Conservation (phyloP, 2,888 invertebrate genomes). For the Phyllotreta striolata region DNA sequence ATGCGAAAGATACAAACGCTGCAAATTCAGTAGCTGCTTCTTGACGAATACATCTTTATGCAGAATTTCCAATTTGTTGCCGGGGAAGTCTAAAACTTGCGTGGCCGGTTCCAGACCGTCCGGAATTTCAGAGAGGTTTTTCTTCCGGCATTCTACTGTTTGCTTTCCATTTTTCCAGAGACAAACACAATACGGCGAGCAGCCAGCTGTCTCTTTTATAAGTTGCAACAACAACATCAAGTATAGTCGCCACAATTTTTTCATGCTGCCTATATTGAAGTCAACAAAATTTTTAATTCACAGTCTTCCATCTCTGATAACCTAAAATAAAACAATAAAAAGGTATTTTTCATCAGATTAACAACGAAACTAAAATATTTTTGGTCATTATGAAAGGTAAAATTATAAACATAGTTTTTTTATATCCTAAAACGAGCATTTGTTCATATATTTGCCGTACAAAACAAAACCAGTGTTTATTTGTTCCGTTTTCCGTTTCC, state of each 20-base stretch:
- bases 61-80: conserved; percentile 81
- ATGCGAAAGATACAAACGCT: conserved; percentile 82
- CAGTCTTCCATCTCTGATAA: conserved; percentile 25
- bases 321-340: conserved; percentile 29
- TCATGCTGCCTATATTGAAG: conserved; percentile 33
- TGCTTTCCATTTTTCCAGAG: conserved; percentile 94
- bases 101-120: conserved; percentile 83
- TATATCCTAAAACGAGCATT: too few relatives aligned
- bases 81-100: conserved; percentile 86
- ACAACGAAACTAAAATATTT: neutral
- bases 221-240: conserved; percentile 37
- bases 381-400: too few relatives aligned
- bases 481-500: too few relatives aligned
- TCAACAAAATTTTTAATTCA: conserved; percentile 15
- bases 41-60: conserved; percentile 81
- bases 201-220: conserved; percentile 59
- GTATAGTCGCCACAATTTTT: conserved; percentile 38
- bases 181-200: conserved; percentile 83
- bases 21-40: conserved; percentile 83
- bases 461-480: too few relatives aligned
- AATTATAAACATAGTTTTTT: too few relatives aligned
- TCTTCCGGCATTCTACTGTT: conserved; percentile 85
- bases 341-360: neutral
- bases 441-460: too few relatives aligned
- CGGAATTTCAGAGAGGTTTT: conserved; percentile 78